Evolutionary conservation across 2,113 vertebrate genomes (phyloP), one percentile per base, ranked within the genome.

Genomic region (Macroglossus sobrinus): DNA sequence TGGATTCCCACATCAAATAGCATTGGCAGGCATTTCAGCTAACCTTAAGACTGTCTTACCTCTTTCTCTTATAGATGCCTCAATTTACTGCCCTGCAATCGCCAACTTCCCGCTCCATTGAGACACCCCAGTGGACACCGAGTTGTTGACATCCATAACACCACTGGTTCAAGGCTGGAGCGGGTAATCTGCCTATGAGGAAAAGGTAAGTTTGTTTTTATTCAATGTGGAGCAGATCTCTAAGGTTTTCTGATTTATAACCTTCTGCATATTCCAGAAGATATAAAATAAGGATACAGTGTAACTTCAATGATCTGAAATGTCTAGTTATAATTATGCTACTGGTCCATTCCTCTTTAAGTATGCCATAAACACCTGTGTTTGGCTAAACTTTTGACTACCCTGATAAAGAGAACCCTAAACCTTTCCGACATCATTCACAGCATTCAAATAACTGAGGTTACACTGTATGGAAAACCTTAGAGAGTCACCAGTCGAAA

Each of bases 11-110:
- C 84, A 97, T 71, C 94, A 94, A 97, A 85, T 38, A 97, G 98
- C 98, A 98, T 97, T 98, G 98, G 98, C 98, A 99, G 98, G 98
- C 98, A 98, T 98, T 98, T 99, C 98, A 98, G 98, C 98, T 98
- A 99, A 99, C 98, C 98, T 98, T 98, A 98, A 98, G 98, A 99
- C 98, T 98, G 98, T 98, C 98, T 99, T 99, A 99, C 98, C 98
- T 99, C 98, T 98, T 98, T 98, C 98, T 98, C 98, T 98, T 98
- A 98, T 97, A 98, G 98, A 93, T 98, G 98, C 98, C 98, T 99
- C 98, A 99, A 98, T 98, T 98, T 99, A 99, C 97, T 99, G 98
- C 98, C 98, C 98, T 99, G 98, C 98, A 97, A 99, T 98, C 98
- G 98, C 98, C 98, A 98, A 98, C 98, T 98, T 98, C 98, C 98